A percentile compares a stretch with the other conserved stretches of the same genome.
phyloP scores from a whole-genome alignment of 2,797 vertebrate species.

The Thaleichthys pacificus region DNA sequence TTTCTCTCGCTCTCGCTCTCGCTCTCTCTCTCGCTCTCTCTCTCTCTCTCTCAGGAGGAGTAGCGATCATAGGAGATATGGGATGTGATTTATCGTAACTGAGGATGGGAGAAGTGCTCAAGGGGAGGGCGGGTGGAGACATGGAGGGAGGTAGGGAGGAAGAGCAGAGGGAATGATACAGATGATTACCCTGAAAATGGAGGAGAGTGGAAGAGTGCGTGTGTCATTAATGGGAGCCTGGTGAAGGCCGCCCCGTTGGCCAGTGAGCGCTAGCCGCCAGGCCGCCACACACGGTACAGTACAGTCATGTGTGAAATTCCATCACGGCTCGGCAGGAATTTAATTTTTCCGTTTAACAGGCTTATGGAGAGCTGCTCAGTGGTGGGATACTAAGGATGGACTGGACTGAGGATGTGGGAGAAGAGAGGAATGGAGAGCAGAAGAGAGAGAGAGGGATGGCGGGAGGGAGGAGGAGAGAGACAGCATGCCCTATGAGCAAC shows the following conservation, averaged over 20 bases:
- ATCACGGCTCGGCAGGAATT: conserved; percentile 57
- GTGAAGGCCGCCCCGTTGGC: conserved; percentile 35
- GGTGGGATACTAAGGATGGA: conserved; percentile 25
- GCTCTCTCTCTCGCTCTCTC: conserved; percentile 24
- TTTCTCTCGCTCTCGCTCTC: conserved; percentile 3
- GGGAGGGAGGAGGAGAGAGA: background rate
- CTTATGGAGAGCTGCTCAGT: conserved; percentile 57
- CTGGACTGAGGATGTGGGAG: conserved; percentile 32
- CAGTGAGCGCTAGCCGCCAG: conserved; percentile 35
- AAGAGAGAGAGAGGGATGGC: background rate
- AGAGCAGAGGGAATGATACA: background rate
- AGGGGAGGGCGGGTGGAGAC: background rate
- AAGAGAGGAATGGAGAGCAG: conserved; percentile 30
- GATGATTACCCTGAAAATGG: background rate
- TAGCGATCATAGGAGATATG: conserved; percentile 39
- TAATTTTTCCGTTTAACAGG: conserved; percentile 70
- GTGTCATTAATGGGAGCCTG: conserved; percentile 26
- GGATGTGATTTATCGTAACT: background rate
- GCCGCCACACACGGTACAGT: conserved; percentile 10
- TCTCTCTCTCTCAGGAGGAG: conserved; percentile 27
- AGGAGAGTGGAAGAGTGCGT: conserved; percentile 1
- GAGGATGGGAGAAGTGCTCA: background rate
- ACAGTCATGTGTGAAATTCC: conserved; percentile 58
- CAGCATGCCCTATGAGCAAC: background rate
- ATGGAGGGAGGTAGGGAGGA: background rate